Evolutionary conservation across 2,888 invertebrate species (phyloP), one percentile per base, ranked within the genome.

Genomic region (Synergus laeviventris): DNA sequence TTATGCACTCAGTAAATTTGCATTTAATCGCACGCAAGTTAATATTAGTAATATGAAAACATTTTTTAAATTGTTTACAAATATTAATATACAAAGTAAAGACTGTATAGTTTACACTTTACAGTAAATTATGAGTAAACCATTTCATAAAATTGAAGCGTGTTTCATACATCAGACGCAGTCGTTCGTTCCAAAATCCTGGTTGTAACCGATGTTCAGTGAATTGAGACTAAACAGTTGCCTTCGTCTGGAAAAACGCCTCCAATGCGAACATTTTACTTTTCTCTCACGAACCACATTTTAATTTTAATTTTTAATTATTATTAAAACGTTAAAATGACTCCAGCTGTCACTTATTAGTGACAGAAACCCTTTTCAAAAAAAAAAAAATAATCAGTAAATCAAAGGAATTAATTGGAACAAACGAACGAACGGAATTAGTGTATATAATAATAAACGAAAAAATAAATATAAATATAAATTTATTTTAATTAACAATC

Each of bases 201-300:
- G 49, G 45, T 49, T 49, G 31, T 11, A n/a, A 70, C 49, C 31
- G 16, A 49, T 70, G 49, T 70, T 70, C 36, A 70, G 49, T 70
- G 45, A 12, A 45, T 45, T 66, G 45, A 2, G 31, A 66, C 45
- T 66, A 64, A 66, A 66, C 45, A 42, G 66, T 66, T 42, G 24
- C 12, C 49, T 49, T 70, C 31, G 31, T 49, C 70, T 70, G 49
- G 70, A 66, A 66, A 70, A 70, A 24, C 31, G 49, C 24, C 16
- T 16, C 31, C 24, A 70, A 31, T 31, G 49, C n/a, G 12, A 70
- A 70, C 1, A 45, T 49, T 49, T 49, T 49, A 70, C 8, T 31
- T 31, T 70, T 66, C 31, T 36, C 16, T 45, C 16, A 2, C 21
- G 21, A 49, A n/a, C 49, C n/a, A 49, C 49, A 45, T 45, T 45